Evolutionary conservation across 2,113 vertebrate genomes (phyloP).

Genomic region (Vimba vimba): DNA sequence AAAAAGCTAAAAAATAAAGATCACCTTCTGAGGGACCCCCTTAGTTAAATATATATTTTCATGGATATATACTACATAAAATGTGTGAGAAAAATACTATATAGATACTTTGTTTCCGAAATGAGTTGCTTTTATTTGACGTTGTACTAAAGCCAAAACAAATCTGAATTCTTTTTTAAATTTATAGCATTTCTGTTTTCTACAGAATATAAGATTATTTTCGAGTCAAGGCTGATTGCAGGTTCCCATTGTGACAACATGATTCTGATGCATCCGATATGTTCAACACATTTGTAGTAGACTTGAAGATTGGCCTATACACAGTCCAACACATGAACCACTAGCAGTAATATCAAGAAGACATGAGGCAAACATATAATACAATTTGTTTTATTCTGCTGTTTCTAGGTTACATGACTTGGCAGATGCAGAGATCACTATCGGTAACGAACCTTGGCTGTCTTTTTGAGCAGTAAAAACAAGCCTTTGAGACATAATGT

Average conservation of each 20-base stretch:
- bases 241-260: neutral
- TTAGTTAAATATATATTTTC: too few species aligned
- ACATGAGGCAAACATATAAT: constrained; percentile 52
- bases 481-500: constrained; percentile 48
- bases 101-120: neutral
- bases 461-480: constrained; percentile 66
- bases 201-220: neutral
- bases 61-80: too few species aligned
- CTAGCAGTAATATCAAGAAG: neutral
- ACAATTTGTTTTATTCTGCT: constrained; percentile 68
- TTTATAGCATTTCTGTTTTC: neutral
- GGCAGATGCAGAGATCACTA: constrained; percentile 62
- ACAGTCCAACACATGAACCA: neutral
- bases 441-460: constrained; percentile 29
- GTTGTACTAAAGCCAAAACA: neutral
- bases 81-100: neutral
- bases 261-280: neutral
- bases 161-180: neutral
- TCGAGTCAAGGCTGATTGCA: neutral
- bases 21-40: too few species aligned
- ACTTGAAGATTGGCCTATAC: neutral
- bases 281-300: neutral
- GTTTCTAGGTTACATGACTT: constrained; percentile 69
- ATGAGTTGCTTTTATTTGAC: neutral
- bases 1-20: neutral